phyloP scores from a whole-genome alignment of 2,888 invertebrate species.

The Caradrina clavipalpis region DNA sequence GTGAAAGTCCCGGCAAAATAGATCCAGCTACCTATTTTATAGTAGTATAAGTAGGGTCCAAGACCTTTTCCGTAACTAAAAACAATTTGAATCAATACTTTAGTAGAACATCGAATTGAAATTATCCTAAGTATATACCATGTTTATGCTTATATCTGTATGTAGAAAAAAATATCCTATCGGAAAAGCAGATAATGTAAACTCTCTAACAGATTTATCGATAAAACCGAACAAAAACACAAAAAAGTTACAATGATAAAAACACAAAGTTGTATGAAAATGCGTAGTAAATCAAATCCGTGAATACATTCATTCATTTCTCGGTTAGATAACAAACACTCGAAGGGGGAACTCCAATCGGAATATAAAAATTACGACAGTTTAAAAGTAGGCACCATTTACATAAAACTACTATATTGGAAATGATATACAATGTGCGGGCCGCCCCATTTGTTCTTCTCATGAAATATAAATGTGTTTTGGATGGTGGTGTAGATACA shows the following conservation, averaged over 20 bases:
- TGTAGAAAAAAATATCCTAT: background rate
- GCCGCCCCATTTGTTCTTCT: constrained; percentile 81
- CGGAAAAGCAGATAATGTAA: constrained; percentile 18
- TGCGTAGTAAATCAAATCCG: constrained; percentile 83
- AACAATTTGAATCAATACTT: too few species aligned
- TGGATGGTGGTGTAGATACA: constrained; percentile 39
- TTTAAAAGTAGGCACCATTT: constrained; percentile 90
- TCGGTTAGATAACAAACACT: constrained; percentile 86
- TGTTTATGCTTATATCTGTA: background rate
- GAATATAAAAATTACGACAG: constrained; percentile 90
- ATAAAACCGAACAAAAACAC: constrained; percentile 60
- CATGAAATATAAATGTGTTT: constrained; percentile 72
- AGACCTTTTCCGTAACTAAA: too few species aligned
- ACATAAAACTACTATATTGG: constrained; percentile 89
- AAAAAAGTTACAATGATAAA: constrained; percentile 60
- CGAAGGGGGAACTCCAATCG: constrained; percentile 86
- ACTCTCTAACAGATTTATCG: constrained; percentile 41
- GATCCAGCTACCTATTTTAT: too few species aligned
- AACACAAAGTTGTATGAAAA: constrained; percentile 74
- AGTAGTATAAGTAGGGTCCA: too few species aligned
- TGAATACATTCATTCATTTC: constrained; percentile 88
- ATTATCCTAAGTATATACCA: too few species aligned
- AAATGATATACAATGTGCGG: constrained; percentile 82
- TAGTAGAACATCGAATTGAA: too few species aligned
- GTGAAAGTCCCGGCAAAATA: too few species aligned